A percentile compares a stretch with the other conserved stretches of the same genome.
Conservation (phyloP, 2,797 vertebrate species). For the Arrhamphus sclerolepis region DNA sequence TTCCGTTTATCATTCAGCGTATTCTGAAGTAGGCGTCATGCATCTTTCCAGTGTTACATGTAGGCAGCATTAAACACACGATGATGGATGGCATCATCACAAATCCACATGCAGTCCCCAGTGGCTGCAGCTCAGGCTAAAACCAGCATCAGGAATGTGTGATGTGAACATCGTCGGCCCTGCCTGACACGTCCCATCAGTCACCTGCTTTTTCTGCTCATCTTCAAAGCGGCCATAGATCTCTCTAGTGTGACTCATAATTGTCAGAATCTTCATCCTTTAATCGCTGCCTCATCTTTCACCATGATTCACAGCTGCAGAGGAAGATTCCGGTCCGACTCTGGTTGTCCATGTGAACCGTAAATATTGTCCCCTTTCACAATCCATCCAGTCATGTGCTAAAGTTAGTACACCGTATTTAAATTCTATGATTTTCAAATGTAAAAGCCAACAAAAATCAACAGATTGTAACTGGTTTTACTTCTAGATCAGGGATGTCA, state of each 20-base stretch:
- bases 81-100: constrained; percentile 11
- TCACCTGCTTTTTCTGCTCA: constrained; percentile 47
- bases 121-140: constrained; percentile 37
- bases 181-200: constrained; percentile 14
- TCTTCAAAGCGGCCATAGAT: constrained; percentile 43
- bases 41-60: background rate
- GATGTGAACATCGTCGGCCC: constrained; percentile 14
- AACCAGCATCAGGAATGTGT: constrained; percentile 35
- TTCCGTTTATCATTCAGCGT: background rate
- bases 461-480: too few relatives aligned
- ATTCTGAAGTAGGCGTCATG: constrained; percentile 4
- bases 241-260: constrained; percentile 44
- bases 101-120: constrained; percentile 24
- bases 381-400: background rate
- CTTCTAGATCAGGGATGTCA: too few relatives aligned
- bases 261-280: constrained; percentile 40
- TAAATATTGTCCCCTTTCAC: constrained; percentile 56
- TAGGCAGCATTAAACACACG: constrained; percentile 5
- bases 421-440: too few relatives aligned
- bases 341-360: constrained; percentile 56
- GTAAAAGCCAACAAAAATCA: too few relatives aligned
- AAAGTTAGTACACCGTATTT: too few relatives aligned
- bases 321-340: constrained; percentile 2
- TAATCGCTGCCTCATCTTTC: constrained; percentile 42
- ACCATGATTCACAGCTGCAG: constrained; percentile 37